Conservation (phyloP, 2,888 invertebrate genomes). For the Eristalinus sepulchralis region DNA sequence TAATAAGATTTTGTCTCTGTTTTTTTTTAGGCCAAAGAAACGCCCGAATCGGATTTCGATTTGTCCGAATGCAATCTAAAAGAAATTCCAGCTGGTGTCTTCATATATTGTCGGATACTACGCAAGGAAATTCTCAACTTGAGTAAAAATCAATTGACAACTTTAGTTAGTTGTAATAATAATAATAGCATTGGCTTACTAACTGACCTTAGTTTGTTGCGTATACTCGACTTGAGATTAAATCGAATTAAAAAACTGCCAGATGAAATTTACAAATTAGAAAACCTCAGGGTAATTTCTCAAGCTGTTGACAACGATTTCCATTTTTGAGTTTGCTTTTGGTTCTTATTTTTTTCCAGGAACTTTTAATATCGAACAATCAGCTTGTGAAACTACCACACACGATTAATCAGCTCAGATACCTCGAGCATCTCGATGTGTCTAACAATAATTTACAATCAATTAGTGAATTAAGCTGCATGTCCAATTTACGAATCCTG, state of each 20-base stretch:
- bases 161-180: conserved; percentile 82
- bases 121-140: conserved; percentile 87
- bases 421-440: conserved; percentile 86
- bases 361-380: conserved; percentile 89
- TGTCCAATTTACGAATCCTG: conserved; percentile 84
- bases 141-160: conserved; percentile 86
- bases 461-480: conserved; percentile 75
- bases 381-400: conserved; percentile 86
- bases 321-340: not conserved
- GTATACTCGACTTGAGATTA: conserved; percentile 85
- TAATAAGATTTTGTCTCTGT: not conserved
- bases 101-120: conserved; percentile 90
- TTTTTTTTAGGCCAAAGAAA: conserved; percentile 83
- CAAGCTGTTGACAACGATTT: not conserved
- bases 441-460: conserved; percentile 86
- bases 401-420: conserved; percentile 84
- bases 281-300: conserved; percentile 84
- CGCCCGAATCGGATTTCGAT: conserved; percentile 91
- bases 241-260: conserved; percentile 86
- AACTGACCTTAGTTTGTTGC: conserved; percentile 86
- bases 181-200: conserved; percentile 85
- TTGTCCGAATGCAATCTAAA: conserved; percentile 89
- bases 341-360: conserved; percentile 80
- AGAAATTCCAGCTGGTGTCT: conserved; percentile 89
- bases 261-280: conserved; percentile 85